These are phyloP conservation scores for Melospiza georgiana DNA, from an alignment of 2,113 vertebrate genomes.

Conservation along the genomic window DNA sequence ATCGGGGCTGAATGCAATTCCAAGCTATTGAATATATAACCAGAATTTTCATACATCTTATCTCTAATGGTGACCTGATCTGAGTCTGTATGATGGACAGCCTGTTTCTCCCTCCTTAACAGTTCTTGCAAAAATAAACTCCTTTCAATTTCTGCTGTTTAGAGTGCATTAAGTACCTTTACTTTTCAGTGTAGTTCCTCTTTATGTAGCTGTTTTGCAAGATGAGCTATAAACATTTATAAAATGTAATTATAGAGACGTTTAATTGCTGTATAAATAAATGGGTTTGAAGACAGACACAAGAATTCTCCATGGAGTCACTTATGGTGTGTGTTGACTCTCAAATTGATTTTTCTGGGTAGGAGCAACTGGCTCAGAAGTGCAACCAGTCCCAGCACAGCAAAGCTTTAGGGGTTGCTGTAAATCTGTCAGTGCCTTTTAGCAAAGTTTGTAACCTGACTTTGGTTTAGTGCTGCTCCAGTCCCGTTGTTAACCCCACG, in stretches of 20 bases:
- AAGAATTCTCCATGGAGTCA: slow-evolving; percentile 19
- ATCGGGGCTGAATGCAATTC: neutral
- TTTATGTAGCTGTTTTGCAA: slow-evolving; percentile 13
- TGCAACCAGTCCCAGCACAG: slow-evolving; percentile 7
- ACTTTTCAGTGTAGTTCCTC: neutral
- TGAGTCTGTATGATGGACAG: neutral
- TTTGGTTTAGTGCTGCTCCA: slow-evolving; percentile 6
- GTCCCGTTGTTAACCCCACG: neutral
- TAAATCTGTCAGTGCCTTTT: slow-evolving; percentile 49
- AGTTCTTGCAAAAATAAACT: neutral
- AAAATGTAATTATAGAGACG: neutral
- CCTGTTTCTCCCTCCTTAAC: neutral
- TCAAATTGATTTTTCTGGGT: slow-evolving; percentile 20
- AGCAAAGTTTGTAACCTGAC: slow-evolving; percentile 31
- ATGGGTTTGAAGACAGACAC: neutral
- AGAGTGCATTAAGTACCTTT: neutral
- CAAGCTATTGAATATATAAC: neutral
- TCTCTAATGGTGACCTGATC: neutral
- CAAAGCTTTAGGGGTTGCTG: slow-evolving; percentile 8
- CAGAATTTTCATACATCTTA: neutral
- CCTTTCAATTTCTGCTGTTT: neutral
- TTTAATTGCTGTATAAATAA: slow-evolving; percentile 30
- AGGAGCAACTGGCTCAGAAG: neutral
- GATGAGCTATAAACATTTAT: neutral
- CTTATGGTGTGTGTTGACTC: neutral